Base-by-base conservation (phyloP, 2,888 invertebrate species). In the Sinhomidia bicolor region DNA sequence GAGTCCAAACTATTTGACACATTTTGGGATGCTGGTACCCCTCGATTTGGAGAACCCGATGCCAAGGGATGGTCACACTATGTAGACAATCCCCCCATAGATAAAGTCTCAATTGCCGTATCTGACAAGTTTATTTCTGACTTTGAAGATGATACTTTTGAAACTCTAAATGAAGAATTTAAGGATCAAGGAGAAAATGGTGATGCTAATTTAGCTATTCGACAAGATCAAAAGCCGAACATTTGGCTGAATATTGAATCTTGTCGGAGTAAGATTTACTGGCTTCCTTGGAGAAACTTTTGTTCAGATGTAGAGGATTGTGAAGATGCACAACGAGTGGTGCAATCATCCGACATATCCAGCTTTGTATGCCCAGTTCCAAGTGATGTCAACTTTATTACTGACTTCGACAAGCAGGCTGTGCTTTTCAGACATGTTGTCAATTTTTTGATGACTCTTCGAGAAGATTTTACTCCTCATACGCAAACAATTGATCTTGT, bases 11-110 rank as follows among this genome's bases (percentile, higher is more conserved):
- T 88, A 0, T 92, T 92, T 87, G 91, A 90, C 71, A 20, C 80
- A 12, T 92, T 90, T 90, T 92, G 92, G 92, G 90, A 90, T 68
- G 32, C 82, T 14, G 91, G 91, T 44, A 90, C 91, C n/a, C 82
- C 82, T 12, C 32, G 89, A 47, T 91, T 90, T 86, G 92, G 92
- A 29, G 92, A 92, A 81, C 41, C 47, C 20, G 85, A 51, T 12
- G 82, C 91, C 9, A 60, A 74, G 1, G 92, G 91, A 9, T 92
- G 92, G 92, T 23, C 29, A n/a, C 74, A 29, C 20, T 62, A 65
- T 68, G 14, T 89, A 9, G 29, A 78, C 9, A 81, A 65, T 26
- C 44, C 65, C 6, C 54, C 60, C 0, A 57, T 47, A 14, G 36
- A 79, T 12, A 12, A n/a, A 20, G 74, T 54, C 2, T 7, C 62